Percentiles rank a stretch among this genome's conserved stretches.
Evolutionary conservation across 2,888 invertebrate genomes (phyloP).

Genomic region (Yponomeuta malinellus): DNA sequence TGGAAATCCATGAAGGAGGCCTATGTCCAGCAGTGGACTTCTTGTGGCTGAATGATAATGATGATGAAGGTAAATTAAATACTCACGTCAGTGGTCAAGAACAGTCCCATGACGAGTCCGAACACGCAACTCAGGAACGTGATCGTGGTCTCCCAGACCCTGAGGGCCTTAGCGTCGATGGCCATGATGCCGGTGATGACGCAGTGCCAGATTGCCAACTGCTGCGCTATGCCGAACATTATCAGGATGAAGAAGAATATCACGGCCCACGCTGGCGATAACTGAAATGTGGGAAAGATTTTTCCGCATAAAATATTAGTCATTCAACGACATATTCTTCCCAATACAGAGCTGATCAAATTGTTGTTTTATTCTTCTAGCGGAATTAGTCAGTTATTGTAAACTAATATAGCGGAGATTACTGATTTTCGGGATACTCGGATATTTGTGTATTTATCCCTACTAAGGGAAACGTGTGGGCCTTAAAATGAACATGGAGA

Average conservation of each 20-base stretch:
- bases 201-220: conserved; percentile 93
- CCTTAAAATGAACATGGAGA: too few species aligned
- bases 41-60: too few species aligned
- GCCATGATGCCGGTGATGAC: conserved; percentile 90
- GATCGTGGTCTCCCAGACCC: conserved; percentile 87
- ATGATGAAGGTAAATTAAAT: too few species aligned
- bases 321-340: neutral
- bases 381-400: too few species aligned
- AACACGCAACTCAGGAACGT: conserved; percentile 89
- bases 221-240: conserved; percentile 90
- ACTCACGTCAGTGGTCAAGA: conserved; percentile 89
- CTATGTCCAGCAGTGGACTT: too few species aligned
- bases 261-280: conserved; percentile 93
- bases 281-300: conserved; percentile 43
- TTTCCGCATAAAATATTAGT: neutral
- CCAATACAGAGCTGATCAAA: too few species aligned
- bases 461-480: too few species aligned
- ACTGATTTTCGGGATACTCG: too few species aligned
- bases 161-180: conserved; percentile 81
- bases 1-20: too few species aligned
- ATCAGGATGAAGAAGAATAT: conserved; percentile 90
- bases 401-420: too few species aligned
- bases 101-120: conserved; percentile 88
- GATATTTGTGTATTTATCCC: too few species aligned
- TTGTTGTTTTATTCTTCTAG: too few species aligned